Base-by-base conservation (phyloP, 2,888 invertebrate species). In the Scaptomyza polygonia region DNA sequence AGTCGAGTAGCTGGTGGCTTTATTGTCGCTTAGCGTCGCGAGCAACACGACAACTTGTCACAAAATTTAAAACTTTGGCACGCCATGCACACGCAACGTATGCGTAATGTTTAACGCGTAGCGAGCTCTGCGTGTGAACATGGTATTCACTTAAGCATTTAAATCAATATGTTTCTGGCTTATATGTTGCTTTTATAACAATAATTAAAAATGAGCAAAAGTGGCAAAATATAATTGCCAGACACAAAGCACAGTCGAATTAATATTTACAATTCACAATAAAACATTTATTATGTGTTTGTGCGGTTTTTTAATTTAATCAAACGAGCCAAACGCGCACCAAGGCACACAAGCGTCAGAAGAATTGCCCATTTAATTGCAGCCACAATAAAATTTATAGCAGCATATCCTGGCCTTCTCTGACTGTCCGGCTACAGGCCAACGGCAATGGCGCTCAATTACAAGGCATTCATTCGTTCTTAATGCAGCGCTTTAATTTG, bases 261-360 rank as follows among this genome's bases (percentile, higher is more conserved):
- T 54, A 51, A 62, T 58, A 75, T 62, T 65, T 52, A 65, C 68
- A 57, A 73, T 62, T 68, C 32, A 62, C 64, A 57, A 62, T 62
- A 36, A 64, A 66, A 64, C 55, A 72, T 77, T 67, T 86, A 67
- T 77, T 77, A 67, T 65, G 51, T 57, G 58, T 68, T 59, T 82
- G 64, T 39, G 63, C 34, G 51, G 59, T 16, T 61, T 73, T 73
- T 80, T 75, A 79, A 81, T 82, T 81, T 74, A 76, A 73, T 73
- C 56, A 73, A 73, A 71, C 59, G 56, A 49, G 42, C 54, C 27
- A n/a, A n/a, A n/a, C n/a, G 18, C 27, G 39, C 54, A 32, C 52
- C 52, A 25, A 18, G 11, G 44, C 43, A 44, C 43, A 36, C 21
- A 39, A n/a, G 36, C 12, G 12, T 21, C n/a, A 32, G 42, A 52